Evolutionary conservation across 2,888 invertebrate genomes (phyloP), one percentile per base, ranked within the genome.

Genomic region (Acronicta alni): DNA sequence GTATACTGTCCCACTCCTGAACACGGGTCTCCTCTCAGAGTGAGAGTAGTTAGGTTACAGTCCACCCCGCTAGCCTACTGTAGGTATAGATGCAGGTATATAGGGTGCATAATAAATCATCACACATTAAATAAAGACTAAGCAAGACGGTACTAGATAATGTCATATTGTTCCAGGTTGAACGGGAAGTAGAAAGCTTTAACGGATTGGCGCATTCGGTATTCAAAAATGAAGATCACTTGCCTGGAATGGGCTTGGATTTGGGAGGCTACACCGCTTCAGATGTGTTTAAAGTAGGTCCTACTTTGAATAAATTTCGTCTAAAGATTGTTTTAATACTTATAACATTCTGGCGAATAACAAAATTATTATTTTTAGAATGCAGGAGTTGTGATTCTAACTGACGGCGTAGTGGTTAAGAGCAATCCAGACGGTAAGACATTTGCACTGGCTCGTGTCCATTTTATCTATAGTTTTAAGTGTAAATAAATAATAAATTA

Each of bases 331-430:
- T 9, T 4, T 9, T 15, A 35, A 12, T 10, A n/a, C n/a, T n/a
- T 32, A 16, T 14, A 3, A 32, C 14, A 0, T 15, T 54, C 14
- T 8, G 26, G 5, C n/a, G 41, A 38, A 44, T 10, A 41, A 15
- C 9, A 23, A 57, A 17, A n/a, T 9, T 2, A 5, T 77, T 79
- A 72, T 69, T 95, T 95, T 75, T 89, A 97, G 97, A 97, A 97
- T 90, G 96, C 97, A 26, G 97, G 97, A 49, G 95, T 97, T 12
- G 95, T 97, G 0, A 94, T 97, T 48, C 82, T 97, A 57, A 97
- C 97, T n/a, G 97, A 97, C 81, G 96, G 96, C 52, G 92, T 95
- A 46, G 92, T 97, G 2, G 92, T 95, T 62, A 95, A 95, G 77
- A 93, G 94, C 72, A 94, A 94, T 72, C 95, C 95, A 43, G 92